Conservation (phyloP, 2,797 vertebrate genomes). For the Nyctalus aviator region DNA sequence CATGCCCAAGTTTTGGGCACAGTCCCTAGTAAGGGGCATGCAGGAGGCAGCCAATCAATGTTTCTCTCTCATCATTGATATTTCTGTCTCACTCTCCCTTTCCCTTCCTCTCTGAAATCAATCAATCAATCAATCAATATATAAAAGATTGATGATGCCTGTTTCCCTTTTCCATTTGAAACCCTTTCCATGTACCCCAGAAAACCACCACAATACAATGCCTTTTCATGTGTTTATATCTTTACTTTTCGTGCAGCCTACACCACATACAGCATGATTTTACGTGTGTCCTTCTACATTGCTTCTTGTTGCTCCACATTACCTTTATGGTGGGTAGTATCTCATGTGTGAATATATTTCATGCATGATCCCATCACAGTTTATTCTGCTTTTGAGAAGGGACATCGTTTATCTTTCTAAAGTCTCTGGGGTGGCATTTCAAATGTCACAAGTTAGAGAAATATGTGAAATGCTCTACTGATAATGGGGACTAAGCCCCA, state of each 20-base stretch:
- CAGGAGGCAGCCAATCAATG: no score
- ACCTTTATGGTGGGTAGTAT: neutral
- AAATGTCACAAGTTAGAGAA: neutral
- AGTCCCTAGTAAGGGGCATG: no score
- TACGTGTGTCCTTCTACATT: neutral
- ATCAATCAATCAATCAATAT: no score
- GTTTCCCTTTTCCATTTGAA: neutral
- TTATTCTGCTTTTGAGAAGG: neutral
- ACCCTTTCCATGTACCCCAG: neutral
- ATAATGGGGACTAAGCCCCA: accelerated
- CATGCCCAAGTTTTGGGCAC: no score
- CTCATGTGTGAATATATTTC: neutral
- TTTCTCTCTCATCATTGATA: no score
- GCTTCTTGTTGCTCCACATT: neutral
- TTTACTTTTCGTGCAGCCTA: neutral
- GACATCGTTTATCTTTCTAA: neutral
- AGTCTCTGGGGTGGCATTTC: neutral
- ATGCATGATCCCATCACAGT: neutral
- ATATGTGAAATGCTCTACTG: no score
- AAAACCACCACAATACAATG: neutral
- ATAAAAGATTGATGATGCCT: neutral
- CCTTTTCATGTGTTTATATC: neutral
- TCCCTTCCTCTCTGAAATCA: no score
- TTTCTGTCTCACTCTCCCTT: no score
- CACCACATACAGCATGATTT: neutral